Conservation (phyloP, 2,113 vertebrate genomes). For the Elanus axillaris region DNA sequence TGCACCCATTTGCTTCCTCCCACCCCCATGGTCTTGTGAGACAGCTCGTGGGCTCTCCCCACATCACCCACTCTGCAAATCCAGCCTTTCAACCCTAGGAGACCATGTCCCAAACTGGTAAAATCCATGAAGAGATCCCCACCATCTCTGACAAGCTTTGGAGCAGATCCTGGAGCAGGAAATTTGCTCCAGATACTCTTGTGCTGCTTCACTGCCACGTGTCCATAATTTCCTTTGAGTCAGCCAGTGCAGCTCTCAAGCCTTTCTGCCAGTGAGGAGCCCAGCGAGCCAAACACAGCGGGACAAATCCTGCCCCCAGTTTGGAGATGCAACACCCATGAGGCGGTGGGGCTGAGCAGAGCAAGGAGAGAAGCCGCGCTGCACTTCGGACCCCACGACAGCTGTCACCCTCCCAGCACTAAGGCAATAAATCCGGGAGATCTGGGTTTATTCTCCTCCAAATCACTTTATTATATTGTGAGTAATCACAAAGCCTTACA, state of each 20-base stretch:
- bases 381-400: not conserved
- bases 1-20: not conserved
- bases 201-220: not conserved
- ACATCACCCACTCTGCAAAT: not conserved
- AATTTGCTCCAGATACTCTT: not conserved
- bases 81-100: not conserved
- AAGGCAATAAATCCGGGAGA: not conserved
- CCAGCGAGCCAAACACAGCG: not conserved
- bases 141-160: not conserved
- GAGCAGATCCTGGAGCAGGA: not conserved
- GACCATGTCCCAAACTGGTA: not conserved
- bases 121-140: not conserved
- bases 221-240: not conserved
- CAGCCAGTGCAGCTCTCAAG: not conserved
- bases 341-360: not conserved
- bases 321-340: not conserved
- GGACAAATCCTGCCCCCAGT: not conserved
- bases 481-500: slow-evolving; percentile 47
- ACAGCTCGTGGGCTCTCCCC: not conserved
- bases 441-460: slow-evolving; percentile 21
- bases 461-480: slow-evolving; percentile 51
- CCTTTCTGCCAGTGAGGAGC: not conserved
- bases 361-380: not conserved
- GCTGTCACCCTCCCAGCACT: not conserved
- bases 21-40: not conserved